phyloP scores from a whole-genome alignment of 1,140 invertebrate species.

The Homalodisca vitripennis region DNA sequence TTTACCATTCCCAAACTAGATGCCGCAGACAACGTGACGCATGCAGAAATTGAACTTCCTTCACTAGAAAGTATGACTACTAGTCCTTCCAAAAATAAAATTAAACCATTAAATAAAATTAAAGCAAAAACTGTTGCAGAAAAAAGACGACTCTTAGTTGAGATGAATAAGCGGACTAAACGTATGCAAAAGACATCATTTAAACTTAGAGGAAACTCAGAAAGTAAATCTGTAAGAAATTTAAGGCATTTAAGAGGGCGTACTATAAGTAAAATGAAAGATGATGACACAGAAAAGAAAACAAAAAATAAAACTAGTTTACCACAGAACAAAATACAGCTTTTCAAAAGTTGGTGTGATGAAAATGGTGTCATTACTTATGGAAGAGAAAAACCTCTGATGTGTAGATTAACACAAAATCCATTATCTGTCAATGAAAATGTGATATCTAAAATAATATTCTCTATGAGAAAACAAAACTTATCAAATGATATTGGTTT shows the following conservation, averaged over 20 bases:
- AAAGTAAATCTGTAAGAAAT: background rate
- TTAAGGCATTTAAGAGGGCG: background rate
- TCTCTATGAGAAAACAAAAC: too few relatives aligned
- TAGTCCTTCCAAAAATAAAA: background rate
- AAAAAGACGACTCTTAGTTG: background rate
- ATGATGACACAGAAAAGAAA: background rate
- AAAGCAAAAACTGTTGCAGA: slow-evolving; percentile 25
- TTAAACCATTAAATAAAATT: background rate
- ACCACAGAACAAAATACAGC: background rate
- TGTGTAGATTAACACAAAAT: background rate
- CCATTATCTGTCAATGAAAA: too few relatives aligned
- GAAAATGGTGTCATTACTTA: slow-evolving; percentile 1
- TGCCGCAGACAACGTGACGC: slow-evolving; percentile 22
- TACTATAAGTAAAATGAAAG: background rate
- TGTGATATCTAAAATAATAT: too few relatives aligned
- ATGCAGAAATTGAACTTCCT: slow-evolving; percentile 5
- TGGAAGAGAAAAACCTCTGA: slow-evolving; percentile 18
- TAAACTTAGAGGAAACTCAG: background rate
- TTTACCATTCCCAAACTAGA: slow-evolving; percentile 24
- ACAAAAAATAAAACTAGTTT: background rate
- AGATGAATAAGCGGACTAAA: background rate
- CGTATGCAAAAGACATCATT: background rate
- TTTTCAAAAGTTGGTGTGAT: slow-evolving; percentile 12
- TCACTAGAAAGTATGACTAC: background rate
- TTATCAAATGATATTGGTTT: background rate